Evolutionary conservation across 2,113 vertebrate species (phyloP).

Genomic region (Brachyistius frenatus): DNA sequence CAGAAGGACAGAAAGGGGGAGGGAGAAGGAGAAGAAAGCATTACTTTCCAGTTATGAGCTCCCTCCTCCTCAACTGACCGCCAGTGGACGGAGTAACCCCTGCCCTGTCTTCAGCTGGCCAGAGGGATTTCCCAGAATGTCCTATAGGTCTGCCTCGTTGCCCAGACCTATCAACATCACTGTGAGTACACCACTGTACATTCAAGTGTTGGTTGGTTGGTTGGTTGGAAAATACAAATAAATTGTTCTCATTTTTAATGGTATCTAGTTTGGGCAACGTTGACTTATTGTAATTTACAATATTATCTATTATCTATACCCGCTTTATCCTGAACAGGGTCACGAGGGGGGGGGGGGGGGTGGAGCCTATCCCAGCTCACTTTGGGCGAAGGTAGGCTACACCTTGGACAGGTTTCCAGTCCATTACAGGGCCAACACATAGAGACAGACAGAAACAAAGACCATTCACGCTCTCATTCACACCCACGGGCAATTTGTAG

Average conservation of each 20-base stretch:
- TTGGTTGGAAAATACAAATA: neutral
- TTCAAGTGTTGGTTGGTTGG: neutral
- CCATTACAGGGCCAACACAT: too few relatives aligned
- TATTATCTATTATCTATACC: too few relatives aligned
- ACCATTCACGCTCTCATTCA: too few relatives aligned
- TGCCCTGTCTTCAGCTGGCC: conserved; percentile 77
- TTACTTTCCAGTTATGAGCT: conserved; percentile 28
- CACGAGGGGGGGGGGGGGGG: too few relatives aligned
- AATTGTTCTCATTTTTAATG: neutral
- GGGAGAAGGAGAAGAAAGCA: conserved; percentile 65
- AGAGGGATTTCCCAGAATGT: conserved; percentile 82
- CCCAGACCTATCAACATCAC: conserved; percentile 80
- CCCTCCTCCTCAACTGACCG: conserved; percentile 17
- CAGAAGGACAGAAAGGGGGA: conserved; percentile 58
- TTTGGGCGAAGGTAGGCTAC: too few relatives aligned
- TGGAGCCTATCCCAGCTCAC: too few relatives aligned
- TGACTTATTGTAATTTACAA: too few relatives aligned
- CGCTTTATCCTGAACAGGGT: too few relatives aligned
- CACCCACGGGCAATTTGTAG: too few relatives aligned
- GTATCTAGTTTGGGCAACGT: neutral
- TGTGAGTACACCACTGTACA: conserved; percentile 80
- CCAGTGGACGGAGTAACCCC: conserved; percentile 35
- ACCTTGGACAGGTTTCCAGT: too few relatives aligned
- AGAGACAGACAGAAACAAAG: too few relatives aligned
- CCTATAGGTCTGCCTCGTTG: conserved; percentile 84